Evolutionary conservation across 2,888 invertebrate genomes (phyloP).

Genomic region (Ennomos quercinarius): DNA sequence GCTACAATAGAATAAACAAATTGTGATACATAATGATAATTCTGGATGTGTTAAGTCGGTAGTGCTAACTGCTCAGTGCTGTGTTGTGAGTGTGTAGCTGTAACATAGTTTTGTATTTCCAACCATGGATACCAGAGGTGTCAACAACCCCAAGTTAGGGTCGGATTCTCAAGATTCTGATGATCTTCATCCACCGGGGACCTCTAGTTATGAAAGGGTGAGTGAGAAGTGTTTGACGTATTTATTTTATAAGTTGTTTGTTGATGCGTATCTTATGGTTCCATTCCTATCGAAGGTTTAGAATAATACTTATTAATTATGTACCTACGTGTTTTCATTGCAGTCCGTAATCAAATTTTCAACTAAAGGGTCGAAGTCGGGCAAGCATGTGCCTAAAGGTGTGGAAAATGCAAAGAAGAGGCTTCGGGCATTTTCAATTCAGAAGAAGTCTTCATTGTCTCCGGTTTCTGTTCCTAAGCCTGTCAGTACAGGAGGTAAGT

Average conservation of each 20-base stretch:
- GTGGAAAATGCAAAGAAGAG: slow-evolving; percentile 78
- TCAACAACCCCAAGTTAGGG: slow-evolving; percentile 39
- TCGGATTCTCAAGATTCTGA: slow-evolving; percentile 57
- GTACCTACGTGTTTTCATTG: slow-evolving; percentile 5
- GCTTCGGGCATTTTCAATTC: slow-evolving; percentile 79
- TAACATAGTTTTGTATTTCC: not conserved
- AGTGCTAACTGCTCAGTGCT: no score
- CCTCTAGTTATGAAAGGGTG: slow-evolving; percentile 45
- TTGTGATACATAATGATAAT: no score
- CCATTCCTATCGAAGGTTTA: not conserved
- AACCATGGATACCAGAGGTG: slow-evolving; percentile 48
- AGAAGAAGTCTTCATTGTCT: slow-evolving; percentile 70
- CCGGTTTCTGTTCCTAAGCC: slow-evolving; percentile 60
- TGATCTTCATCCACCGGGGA: slow-evolving; percentile 50
- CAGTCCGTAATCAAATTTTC: slow-evolving; percentile 18
- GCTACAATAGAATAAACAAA: no score
- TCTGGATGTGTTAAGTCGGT: no score
- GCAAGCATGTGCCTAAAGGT: slow-evolving; percentile 53
- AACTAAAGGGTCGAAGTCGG: slow-evolving; percentile 28
- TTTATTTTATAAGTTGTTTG: no score
- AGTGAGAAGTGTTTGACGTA: slow-evolving; percentile 9
- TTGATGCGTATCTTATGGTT: no score
- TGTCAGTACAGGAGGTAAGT: slow-evolving; percentile 61
- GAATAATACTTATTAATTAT: no score
- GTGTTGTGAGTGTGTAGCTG: no score